Evolutionary conservation across 2,888 invertebrate genomes (phyloP).

Genomic region (Diaprepes abbreviatus): DNA sequence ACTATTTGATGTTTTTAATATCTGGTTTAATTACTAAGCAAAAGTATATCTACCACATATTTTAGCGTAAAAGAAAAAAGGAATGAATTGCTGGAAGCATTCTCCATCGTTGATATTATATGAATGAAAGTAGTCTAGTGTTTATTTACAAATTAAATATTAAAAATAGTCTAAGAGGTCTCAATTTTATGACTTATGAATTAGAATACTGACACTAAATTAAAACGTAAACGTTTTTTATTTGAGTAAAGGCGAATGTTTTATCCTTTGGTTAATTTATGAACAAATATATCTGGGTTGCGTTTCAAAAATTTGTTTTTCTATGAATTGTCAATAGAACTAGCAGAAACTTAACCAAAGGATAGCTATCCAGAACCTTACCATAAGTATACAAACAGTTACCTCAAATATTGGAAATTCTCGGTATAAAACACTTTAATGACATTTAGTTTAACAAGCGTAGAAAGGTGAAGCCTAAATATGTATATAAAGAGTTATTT

Average conservation of each 20-base stretch:
- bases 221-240: conserved; percentile 12
- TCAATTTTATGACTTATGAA: conserved; percentile 18
- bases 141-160: too few species aligned
- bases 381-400: background rate
- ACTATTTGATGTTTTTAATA: too few species aligned
- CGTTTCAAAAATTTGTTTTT: too few species aligned
- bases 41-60: too few species aligned
- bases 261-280: background rate
- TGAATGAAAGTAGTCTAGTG: too few species aligned
- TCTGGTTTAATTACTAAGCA: too few species aligned
- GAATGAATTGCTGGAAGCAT: too few species aligned
- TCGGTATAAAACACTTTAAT: conserved; percentile 18
- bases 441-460: conserved; percentile 35
- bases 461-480: conserved; percentile 32
- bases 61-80: too few species aligned
- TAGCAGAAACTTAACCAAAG: background rate
- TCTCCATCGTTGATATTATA: too few species aligned
- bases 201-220: conserved; percentile 45
- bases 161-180: background rate
- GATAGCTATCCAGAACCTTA: background rate
- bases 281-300: too few species aligned
- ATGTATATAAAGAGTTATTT: conserved; percentile 22
- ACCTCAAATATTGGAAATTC: conserved; percentile 1
- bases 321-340: too few species aligned
- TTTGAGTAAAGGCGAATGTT: background rate